phyloP scores from a whole-genome alignment of 2,113 vertebrate genomes.

The Pristiophorus japonicus region DNA sequence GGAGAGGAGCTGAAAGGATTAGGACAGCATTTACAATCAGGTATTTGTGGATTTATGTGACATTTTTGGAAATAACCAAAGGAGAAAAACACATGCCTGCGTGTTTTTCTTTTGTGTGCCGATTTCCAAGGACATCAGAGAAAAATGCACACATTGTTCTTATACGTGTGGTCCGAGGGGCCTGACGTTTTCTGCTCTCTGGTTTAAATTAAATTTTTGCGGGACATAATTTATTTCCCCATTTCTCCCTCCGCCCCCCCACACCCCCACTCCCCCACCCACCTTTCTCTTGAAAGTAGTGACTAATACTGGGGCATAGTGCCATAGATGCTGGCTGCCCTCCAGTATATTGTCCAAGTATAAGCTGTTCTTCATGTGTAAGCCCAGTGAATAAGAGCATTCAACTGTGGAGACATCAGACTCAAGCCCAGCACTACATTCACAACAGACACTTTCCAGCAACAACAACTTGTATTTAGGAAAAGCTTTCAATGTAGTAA shows the following conservation, averaged over 20 bases:
- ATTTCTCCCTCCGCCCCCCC: too few relatives aligned
- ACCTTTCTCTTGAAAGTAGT: not conserved
- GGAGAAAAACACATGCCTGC: not conserved
- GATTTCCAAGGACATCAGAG: not conserved
- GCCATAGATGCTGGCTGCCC: not conserved
- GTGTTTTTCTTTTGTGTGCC: not conserved
- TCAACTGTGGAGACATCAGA: not conserved
- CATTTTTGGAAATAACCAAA: not conserved
- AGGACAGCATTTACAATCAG: not conserved
- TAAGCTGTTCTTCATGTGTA: not conserved
- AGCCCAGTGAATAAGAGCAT: not conserved
- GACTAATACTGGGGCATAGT: not conserved
- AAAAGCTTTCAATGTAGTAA: not conserved
- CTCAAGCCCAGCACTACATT: not conserved
- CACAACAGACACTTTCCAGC: not conserved
- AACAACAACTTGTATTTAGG: not conserved
- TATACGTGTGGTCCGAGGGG: not conserved
- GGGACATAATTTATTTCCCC: not conserved
- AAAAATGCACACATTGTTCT: not conserved
- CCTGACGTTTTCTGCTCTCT: not conserved
- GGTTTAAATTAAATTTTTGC: not conserved
- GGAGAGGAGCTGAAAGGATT: not conserved
- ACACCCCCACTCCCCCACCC: not conserved
- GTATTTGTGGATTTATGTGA: conserved; percentile 20
- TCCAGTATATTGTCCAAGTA: not conserved